A percentile compares a stretch with the other conserved stretches of the same genome.
phyloP scores from a whole-genome alignment of 2,888 invertebrate species.

The Gortyna flavago region DNA sequence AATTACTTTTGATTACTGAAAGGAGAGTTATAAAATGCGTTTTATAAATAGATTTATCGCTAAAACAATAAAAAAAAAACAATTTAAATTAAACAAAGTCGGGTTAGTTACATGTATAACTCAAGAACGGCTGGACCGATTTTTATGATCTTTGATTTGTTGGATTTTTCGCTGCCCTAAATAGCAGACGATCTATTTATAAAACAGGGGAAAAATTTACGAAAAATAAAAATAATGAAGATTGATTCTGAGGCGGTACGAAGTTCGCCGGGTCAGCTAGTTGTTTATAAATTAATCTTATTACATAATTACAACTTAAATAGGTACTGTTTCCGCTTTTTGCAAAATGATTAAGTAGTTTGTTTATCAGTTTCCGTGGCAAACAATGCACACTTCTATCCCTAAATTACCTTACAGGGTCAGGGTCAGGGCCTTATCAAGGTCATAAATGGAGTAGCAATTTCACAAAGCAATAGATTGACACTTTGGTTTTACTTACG shows the following conservation, averaged over 20 bases:
- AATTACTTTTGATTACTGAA: not conserved
- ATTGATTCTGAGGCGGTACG: not conserved
- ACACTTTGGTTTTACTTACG: too few species aligned
- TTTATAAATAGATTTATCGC: not conserved
- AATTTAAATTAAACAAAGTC: not conserved
- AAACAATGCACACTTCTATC: not conserved
- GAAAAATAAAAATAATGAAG: not conserved
- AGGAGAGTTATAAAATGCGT: not conserved
- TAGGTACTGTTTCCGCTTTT: not conserved
- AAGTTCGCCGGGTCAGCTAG: not conserved
- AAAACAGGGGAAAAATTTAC: not conserved
- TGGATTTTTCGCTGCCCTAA: too few species aligned
- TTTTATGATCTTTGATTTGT: too few species aligned
- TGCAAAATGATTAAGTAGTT: not conserved
- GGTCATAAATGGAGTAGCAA: too few species aligned
- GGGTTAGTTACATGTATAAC: too few species aligned
- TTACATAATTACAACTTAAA: not conserved
- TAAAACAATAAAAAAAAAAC: not conserved
- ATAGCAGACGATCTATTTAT: too few species aligned
- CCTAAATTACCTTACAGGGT: too few species aligned
- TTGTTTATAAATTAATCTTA: not conserved
- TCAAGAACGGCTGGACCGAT: not conserved
- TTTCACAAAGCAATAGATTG: too few species aligned
- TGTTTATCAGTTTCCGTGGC: not conserved
- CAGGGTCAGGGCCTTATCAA: too few species aligned